Conservation (phyloP, 2,797 vertebrate genomes). For the Florisuga fusca region DNA sequence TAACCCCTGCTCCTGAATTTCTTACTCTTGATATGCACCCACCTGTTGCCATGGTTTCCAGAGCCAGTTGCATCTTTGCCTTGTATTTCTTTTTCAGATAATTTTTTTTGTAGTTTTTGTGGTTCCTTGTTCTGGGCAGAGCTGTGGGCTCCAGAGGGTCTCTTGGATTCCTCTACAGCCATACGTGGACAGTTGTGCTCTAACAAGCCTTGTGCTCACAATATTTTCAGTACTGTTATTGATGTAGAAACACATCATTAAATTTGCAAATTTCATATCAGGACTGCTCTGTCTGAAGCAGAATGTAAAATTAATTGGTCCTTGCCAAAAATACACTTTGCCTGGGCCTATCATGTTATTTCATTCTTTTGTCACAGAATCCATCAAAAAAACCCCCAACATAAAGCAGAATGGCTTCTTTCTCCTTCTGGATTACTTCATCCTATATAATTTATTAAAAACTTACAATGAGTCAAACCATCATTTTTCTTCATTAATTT, state of each 20-base stretch:
- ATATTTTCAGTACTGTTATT: background rate
- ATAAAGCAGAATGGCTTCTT: background rate
- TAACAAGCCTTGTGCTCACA: background rate
- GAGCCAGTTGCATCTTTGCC: background rate
- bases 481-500: no score
- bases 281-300: background rate
- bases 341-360: background rate
- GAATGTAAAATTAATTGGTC: background rate
- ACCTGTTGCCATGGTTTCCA: constrained; percentile 47
- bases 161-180: background rate
- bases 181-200: background rate
- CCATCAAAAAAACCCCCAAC: background rate
- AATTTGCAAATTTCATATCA: background rate
- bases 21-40: background rate
- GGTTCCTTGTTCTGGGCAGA: background rate
- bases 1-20: background rate
- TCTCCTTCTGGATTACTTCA: background rate
- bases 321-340: background rate
- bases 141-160: background rate
- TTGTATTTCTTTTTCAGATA: background rate
- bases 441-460: background rate
- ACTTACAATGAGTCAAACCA: background rate
- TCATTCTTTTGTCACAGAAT: background rate
- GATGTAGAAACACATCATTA: background rate
- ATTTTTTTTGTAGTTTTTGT: background rate